A percentile compares a stretch with the other conserved stretches of the same genome.
These are phyloP conservation scores for Nylanderia fulva DNA, from an alignment of 1,140 invertebrate genomes.

Conservation along the genomic window DNA sequence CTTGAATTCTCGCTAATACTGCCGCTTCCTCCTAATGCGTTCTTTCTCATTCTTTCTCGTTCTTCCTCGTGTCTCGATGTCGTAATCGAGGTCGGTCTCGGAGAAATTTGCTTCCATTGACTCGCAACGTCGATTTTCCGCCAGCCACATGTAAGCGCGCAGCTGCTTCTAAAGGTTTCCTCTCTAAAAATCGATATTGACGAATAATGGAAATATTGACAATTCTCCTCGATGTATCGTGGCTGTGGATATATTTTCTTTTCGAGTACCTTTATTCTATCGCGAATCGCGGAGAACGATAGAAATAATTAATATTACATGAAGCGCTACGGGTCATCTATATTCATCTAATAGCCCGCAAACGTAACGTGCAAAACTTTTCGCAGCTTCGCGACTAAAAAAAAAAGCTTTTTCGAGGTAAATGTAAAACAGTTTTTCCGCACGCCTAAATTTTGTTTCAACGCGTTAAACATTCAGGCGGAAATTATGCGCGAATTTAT, in stretches of 20 bases:
- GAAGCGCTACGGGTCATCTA: slow-evolving; percentile 13
- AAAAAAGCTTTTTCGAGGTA: slow-evolving; percentile 15
- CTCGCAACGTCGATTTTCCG: slow-evolving; percentile 17
- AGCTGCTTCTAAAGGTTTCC: neutral
- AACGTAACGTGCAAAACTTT: slow-evolving; percentile 38
- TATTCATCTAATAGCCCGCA: slow-evolving; percentile 18
- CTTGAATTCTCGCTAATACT: slow-evolving; percentile 31
- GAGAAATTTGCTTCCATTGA: slow-evolving; percentile 20
- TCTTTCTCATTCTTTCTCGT: too few relatives aligned
- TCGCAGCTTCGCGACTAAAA: slow-evolving; percentile 22
- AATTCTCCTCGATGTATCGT: neutral
- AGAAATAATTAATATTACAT: slow-evolving; percentile 13
- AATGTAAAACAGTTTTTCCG: slow-evolving; percentile 50
- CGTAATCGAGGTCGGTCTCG: slow-evolving; percentile 16
- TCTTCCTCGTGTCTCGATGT: neutral
- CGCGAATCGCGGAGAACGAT: neutral
- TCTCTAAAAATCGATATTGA: neutral
- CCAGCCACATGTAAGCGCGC: neutral
- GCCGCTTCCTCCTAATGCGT: slow-evolving; percentile 39
- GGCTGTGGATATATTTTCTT: neutral
- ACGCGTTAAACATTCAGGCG: slow-evolving; percentile 36
- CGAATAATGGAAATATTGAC: slow-evolving; percentile 36
- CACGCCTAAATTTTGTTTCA: slow-evolving; percentile 46
- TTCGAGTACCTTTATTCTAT: neutral
- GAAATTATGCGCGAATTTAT: slow-evolving; percentile 56